Evolutionary conservation across 2,797 vertebrate species (phyloP).

Genomic region (Sebastes goodei): DNA sequence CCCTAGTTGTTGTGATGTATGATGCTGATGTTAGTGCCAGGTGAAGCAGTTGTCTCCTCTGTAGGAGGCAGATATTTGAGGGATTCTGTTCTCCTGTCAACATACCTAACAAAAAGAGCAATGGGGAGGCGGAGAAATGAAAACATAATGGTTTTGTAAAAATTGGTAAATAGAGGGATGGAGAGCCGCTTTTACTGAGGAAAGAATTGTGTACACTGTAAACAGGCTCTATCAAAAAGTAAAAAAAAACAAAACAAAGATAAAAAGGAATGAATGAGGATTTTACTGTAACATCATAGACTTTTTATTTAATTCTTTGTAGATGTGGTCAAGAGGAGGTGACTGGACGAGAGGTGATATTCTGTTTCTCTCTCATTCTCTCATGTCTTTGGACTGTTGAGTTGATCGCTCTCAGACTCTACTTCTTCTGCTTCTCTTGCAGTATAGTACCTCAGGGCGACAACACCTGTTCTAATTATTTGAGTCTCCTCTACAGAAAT

Average conservation of each 20-base stretch:
- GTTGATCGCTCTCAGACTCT: slow-evolving; percentile 11
- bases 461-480: slow-evolving; percentile 55
- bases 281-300: not conserved
- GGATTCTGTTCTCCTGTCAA: not conserved
- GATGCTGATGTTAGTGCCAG: not conserved
- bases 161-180: not conserved
- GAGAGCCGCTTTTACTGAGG: not conserved
- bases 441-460: slow-evolving; percentile 18
- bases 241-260: not conserved
- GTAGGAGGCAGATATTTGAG: not conserved
- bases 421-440: slow-evolving; percentile 24
- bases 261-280: not conserved
- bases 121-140: not conserved
- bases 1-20: not conserved
- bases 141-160: not conserved
- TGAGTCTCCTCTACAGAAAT: slow-evolving; percentile 58
- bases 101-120: not conserved
- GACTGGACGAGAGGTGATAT: not conserved
- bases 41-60: not conserved
- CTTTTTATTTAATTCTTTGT: not conserved
- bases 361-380: not conserved
- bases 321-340: not conserved
- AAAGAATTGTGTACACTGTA: not conserved
- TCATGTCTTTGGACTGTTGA: not conserved
- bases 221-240: not conserved